A percentile compares a stretch with the other conserved stretches of the same genome.
Evolutionary conservation across 1,140 invertebrate genomes (phyloP).

Genomic region (Prorops nasuta): DNA sequence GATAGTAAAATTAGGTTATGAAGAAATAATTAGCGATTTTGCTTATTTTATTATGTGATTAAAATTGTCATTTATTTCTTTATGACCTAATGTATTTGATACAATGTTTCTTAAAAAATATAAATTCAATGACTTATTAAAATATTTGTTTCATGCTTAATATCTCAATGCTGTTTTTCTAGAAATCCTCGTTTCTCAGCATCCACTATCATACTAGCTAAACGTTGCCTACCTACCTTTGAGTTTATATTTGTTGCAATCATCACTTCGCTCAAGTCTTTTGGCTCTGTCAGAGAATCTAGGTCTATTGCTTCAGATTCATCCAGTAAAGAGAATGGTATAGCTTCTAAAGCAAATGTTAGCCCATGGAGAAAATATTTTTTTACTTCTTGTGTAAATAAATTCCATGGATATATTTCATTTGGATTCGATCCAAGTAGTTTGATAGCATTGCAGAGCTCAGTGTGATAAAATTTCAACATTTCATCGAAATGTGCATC

Average conservation of each 20-base stretch:
- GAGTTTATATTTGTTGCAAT: conserved; percentile 35
- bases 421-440: conserved; percentile 63
- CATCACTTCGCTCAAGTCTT: conserved; percentile 46
- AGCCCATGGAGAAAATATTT: conserved; percentile 64
- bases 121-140: conserved; percentile 19
- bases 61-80: background rate
- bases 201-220: conserved; percentile 65
- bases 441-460: conserved; percentile 57
- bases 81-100: background rate
- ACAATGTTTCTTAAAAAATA: background rate
- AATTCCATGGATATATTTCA: conserved; percentile 59
- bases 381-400: conserved; percentile 50
- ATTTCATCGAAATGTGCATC: conserved; percentile 60
- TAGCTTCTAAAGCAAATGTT: conserved; percentile 63
- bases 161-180: conserved; percentile 35
- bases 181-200: conserved; percentile 64
- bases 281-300: conserved; percentile 53
- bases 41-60: background rate
- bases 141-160: conserved; percentile 33
- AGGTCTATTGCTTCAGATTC: conserved; percentile 63
- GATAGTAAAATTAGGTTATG: no score
- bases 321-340: conserved; percentile 61
- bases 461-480: conserved; percentile 60
- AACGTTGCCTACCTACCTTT: conserved; percentile 55
- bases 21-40: background rate